phyloP scores from a whole-genome alignment of 1,140 invertebrate species.

The Leptopilina clavipes region DNA sequence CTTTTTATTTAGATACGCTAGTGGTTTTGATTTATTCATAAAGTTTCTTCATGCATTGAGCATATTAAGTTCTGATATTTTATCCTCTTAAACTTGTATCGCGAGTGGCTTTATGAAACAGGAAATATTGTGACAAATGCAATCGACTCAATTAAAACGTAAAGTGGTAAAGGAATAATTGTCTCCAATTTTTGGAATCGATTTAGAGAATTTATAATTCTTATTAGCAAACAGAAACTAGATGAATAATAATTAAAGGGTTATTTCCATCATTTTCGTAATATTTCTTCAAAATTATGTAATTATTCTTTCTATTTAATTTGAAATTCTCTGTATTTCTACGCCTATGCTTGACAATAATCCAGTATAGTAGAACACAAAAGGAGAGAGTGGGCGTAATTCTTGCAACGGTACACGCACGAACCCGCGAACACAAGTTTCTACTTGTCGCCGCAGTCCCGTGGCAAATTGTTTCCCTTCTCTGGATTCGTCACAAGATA shows the following conservation, averaged over 20 bases:
- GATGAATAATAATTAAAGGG: too few relatives aligned
- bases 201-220: too few relatives aligned
- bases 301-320: not conserved
- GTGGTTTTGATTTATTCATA: not conserved
- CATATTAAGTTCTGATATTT: constrained; percentile 9
- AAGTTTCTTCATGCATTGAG: not conserved
- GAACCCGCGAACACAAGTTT: constrained; percentile 27
- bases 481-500: constrained; percentile 26
- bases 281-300: not conserved
- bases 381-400: constrained; percentile 31
- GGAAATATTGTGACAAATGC: not conserved
- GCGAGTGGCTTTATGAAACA: constrained; percentile 17
- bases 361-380: constrained; percentile 24
- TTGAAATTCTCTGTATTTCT: not conserved
- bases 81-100: constrained; percentile 16
- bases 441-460: constrained; percentile 16
- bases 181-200: too few relatives aligned
- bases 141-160: not conserved
- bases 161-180: not conserved
- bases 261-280: too few relatives aligned
- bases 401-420: constrained; percentile 21
- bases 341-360: constrained; percentile 26
- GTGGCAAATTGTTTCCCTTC: constrained; percentile 24
- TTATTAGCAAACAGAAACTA: too few relatives aligned
- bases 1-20: not conserved